Evolutionary conservation across 1,140 invertebrate species (phyloP).

Genomic region (Vanessa atalanta): DNA sequence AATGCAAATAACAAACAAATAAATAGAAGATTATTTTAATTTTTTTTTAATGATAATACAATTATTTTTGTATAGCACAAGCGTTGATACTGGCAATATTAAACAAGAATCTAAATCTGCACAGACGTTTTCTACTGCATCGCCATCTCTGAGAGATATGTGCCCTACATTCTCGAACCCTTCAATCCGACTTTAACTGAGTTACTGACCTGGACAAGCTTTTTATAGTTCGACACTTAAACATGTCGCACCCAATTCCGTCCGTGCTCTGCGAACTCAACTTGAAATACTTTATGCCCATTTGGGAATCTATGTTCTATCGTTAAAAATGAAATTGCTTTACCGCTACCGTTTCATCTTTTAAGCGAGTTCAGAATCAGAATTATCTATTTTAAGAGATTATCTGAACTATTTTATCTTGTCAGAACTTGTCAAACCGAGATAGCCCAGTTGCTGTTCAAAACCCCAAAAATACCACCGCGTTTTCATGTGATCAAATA

Average conservation of each 20-base stretch:
- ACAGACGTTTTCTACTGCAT: constrained; percentile 24
- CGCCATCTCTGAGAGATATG: constrained; percentile 42
- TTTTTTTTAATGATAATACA: no score
- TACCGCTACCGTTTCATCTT: neutral
- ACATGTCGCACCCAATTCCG: constrained; percentile 41
- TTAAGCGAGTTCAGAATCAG: neutral
- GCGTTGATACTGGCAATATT: neutral
- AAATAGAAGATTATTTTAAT: no score
- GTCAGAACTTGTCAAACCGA: no score
- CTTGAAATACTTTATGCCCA: constrained; percentile 29
- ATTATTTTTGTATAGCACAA: neutral
- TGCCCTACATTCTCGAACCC: constrained; percentile 44
- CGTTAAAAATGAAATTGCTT: constrained; percentile 20
- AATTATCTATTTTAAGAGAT: neutral
- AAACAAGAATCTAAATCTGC: neutral
- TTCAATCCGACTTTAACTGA: constrained; percentile 40
- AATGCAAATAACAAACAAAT: no score
- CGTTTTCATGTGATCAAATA: no score
- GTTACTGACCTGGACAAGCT: constrained; percentile 57
- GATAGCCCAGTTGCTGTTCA: no score
- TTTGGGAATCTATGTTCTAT: constrained; percentile 20
- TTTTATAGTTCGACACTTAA: constrained; percentile 57
- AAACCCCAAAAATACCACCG: no score
- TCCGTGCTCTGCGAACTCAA: constrained; percentile 21
- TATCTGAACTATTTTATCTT: neutral